Percentiles rank a stretch among this genome's conserved stretches.
These are phyloP conservation scores for Teleiodes luculella DNA, from an alignment of 2,888 invertebrate species.

Conservation along the genomic window DNA sequence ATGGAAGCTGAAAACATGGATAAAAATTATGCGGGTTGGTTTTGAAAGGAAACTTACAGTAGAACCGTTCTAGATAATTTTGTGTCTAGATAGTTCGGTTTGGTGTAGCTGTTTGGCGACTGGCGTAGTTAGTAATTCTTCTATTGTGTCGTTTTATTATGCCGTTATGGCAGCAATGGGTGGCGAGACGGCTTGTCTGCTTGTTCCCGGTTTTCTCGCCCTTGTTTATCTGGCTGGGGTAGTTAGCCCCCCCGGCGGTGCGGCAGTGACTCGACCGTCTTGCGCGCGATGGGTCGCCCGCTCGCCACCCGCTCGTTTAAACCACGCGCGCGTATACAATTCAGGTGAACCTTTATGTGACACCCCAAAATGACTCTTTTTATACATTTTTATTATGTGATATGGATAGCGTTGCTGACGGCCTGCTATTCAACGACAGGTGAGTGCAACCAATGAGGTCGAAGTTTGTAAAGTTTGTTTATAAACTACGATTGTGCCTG, in stretches of 20 bases:
- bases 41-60: no score
- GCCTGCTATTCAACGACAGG: conserved; percentile 67
- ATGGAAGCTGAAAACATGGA: no score
- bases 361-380: conserved; percentile 66
- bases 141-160: conserved; percentile 72
- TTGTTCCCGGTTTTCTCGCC: conserved; percentile 66
- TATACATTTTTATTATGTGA: conserved; percentile 73
- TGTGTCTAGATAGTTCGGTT: no score
- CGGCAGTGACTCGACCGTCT: conserved; percentile 61
- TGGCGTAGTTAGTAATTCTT: conserved; percentile 45
- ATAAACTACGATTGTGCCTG: conserved; percentile 34
- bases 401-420: conserved; percentile 65
- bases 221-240: conserved; percentile 69
- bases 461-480: conserved; percentile 50
- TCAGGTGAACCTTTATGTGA: conserved; percentile 50
- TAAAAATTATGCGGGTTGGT: no score
- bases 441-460: conserved; percentile 62
- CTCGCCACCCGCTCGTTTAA: conserved; percentile 41
- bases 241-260: conserved; percentile 46
- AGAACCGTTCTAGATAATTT: no score
- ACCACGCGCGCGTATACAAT: conserved; percentile 45
- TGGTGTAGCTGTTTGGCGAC: conserved; percentile 6
- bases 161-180: conserved; percentile 49
- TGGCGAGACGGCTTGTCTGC: conserved; percentile 77
- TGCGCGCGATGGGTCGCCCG: conserved; percentile 68